Conservation (phyloP, 2,797 vertebrate species). For the Brachymystax lenok region DNA sequence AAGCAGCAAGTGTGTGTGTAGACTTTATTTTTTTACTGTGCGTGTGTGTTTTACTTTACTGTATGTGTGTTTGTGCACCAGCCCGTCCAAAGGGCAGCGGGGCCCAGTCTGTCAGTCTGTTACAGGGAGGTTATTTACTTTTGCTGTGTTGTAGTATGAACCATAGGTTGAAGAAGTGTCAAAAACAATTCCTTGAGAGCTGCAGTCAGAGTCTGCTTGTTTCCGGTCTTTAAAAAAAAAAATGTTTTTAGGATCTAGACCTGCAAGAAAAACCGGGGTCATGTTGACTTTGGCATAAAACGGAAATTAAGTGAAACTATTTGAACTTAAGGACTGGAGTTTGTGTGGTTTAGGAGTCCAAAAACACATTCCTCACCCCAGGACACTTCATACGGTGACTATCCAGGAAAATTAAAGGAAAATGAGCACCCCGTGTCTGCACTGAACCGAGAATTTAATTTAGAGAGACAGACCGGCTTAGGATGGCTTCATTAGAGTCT, state of each 20-base stretch:
- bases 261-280: not conserved
- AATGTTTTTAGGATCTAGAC: not conserved
- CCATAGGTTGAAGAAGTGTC: not conserved
- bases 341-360: not conserved
- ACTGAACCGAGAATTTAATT: too few relatives aligned
- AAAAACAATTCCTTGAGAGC: not conserved
- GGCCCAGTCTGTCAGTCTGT: not conserved
- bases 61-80: not conserved
- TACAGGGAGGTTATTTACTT: not conserved
- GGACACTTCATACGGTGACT: not conserved
- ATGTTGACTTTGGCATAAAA: not conserved
- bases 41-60: not conserved
- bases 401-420: not conserved
- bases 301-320: not conserved
- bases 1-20: not conserved
- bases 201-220: not conserved
- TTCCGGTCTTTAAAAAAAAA: not conserved
- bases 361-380: not conserved
- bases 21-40: not conserved
- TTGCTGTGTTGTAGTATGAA: not conserved
- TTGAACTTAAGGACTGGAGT: too few relatives aligned
- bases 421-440: too few relatives aligned
- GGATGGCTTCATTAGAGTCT: too few relatives aligned
- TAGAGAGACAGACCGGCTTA: too few relatives aligned
- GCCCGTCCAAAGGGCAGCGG: not conserved